Percentiles rank a stretch among this genome's conserved stretches.
phyloP scores from a whole-genome alignment of 2,888 invertebrate genomes.

The Achlya flavicornis region DNA sequence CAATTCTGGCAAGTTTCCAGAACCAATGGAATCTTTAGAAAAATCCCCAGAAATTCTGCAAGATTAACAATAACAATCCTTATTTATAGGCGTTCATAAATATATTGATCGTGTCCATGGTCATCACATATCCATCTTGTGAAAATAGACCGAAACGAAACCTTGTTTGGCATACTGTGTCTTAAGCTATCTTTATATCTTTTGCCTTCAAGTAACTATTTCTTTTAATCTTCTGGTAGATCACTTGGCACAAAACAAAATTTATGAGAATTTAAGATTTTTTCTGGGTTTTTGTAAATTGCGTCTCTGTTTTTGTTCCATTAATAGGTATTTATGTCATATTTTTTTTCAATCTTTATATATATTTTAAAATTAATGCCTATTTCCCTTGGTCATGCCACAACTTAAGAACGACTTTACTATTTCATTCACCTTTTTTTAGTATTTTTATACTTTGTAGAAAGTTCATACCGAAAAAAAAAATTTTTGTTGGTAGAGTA shows the following conservation, averaged over 20 bases:
- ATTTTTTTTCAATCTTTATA: no score
- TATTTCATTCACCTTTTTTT: no score
- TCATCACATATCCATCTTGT: conserved; percentile 3
- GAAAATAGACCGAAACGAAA: not conserved
- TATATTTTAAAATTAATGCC: no score
- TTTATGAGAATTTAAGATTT: no score
- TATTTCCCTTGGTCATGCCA: no score
- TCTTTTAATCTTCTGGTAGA: not conserved
- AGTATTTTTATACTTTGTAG: no score
- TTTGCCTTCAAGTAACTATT: not conserved
- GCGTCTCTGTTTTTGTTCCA: no score
- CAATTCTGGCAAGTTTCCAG: conserved; percentile 8
- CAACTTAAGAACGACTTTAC: no score
- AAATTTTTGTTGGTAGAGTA: no score
- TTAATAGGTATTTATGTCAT: no score
- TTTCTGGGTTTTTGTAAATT: no score
- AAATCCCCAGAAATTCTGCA: conserved; percentile 9
- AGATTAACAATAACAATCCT: conserved; percentile 11
- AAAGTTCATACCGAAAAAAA: no score
- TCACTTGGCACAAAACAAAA: not conserved
- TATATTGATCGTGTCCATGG: not conserved
- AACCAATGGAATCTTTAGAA: conserved; percentile 2
- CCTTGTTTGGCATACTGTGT: not conserved
- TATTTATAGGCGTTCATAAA: conserved; percentile 12
- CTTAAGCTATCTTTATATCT: not conserved